phyloP scores from a whole-genome alignment of 30 jellyfish, hydroid and myxozoan genomes.

The Aurelia aurita region DNA sequence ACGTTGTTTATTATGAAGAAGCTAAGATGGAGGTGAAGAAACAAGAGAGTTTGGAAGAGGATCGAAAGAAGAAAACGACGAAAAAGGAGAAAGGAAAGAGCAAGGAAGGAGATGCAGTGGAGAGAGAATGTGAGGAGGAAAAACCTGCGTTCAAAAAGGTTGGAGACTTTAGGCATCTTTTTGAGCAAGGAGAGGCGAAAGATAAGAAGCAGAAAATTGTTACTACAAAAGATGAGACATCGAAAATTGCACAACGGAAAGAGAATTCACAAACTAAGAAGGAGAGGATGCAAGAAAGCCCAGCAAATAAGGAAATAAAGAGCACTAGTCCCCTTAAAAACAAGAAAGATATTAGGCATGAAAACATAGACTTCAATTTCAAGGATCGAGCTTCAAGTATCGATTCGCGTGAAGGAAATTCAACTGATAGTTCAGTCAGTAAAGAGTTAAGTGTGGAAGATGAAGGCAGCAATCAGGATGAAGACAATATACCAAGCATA shows the following conservation, averaged over 20 bases:
- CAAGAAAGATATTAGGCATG: neutral
- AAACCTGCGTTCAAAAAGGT: constrained; percentile 34
- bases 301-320: neutral
- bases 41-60: constrained; percentile 12
- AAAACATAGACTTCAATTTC: neutral
- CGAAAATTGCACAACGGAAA: neutral
- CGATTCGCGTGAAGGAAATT: neutral
- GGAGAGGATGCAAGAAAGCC: neutral
- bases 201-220: neutral
- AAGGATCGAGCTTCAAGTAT: neutral
- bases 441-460: neutral
- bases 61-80: neutral
- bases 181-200: constrained; percentile 12
- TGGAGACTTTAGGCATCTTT: constrained; percentile 39
- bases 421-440: neutral
- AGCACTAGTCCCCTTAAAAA: neutral
- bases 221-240: neutral
- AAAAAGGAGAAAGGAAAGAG: neutral
- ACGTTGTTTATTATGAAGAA: constrained; percentile 46
- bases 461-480: neutral
- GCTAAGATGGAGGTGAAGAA: constrained; percentile 17
- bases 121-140: neutral
- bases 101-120: neutral
- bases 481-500: constrained; percentile 60
- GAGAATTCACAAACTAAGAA: neutral